A percentile compares a stretch with the other conserved stretches of the same genome.
Evolutionary conservation across 2,113 vertebrate species (phyloP).

Genomic region (Gobiocypris rarus): DNA sequence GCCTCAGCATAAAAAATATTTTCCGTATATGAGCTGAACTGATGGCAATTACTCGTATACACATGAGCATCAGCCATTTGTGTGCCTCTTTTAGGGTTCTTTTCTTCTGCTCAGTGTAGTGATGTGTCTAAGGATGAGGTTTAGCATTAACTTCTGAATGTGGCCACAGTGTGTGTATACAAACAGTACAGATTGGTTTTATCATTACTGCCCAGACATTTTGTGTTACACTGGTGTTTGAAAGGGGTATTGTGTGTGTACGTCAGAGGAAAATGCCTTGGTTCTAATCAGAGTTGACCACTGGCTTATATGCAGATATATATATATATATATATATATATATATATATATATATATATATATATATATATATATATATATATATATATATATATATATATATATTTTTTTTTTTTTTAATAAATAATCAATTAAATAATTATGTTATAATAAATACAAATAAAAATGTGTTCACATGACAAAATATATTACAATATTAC

Average conservation of each 20-base stretch:
- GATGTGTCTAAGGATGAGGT: not conserved
- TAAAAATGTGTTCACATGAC: not conserved
- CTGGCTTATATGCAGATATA: too few relatives aligned
- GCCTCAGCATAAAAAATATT: not conserved
- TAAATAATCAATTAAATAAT: too few relatives aligned
- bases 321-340: too few relatives aligned
- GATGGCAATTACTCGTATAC: conserved; percentile 16
- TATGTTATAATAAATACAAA: too few relatives aligned
- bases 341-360: too few relatives aligned
- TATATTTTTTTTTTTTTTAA: too few relatives aligned
- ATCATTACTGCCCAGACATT: conserved; percentile 55
- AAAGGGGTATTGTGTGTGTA: conserved; percentile 9
- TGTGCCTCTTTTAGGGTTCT: not conserved
- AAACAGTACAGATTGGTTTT: conserved; percentile 52
- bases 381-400: too few relatives aligned
- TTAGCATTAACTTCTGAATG: not conserved
- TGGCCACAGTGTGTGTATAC: not conserved
- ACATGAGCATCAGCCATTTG: not conserved
- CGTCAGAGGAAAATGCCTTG: conserved; percentile 10
- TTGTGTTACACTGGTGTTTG: conserved; percentile 11
- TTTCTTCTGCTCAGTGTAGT: not conserved
- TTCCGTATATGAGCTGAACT: conserved; percentile 2
- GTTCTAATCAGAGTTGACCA: conserved; percentile 56
- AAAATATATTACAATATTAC: too few relatives aligned
- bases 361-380: too few relatives aligned